Evolutionary conservation across 2,888 invertebrate genomes (phyloP), one percentile per base, ranked within the genome.

Genomic region (Mythimna lalbum): DNA sequence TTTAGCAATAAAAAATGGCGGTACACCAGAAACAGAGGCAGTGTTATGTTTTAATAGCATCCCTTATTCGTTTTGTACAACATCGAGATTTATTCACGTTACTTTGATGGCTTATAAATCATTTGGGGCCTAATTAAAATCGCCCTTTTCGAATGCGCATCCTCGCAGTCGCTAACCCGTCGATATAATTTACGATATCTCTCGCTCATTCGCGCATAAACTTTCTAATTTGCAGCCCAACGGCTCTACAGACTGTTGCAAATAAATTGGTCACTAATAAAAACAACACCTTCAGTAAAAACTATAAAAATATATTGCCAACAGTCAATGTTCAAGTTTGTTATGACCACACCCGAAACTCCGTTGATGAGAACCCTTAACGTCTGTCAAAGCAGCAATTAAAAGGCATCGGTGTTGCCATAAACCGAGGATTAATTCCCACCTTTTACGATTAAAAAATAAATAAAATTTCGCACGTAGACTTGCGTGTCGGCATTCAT

Each of bases 381-480:
- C 90, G 94, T 93, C 95, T 95, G 95, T 95, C 96, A 95, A 94
- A 94, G 90, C 88, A 90, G 93, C 95, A 96, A 96, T 96, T 96
- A 96, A 96, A 95, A 88, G 85, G 89, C 90, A 91, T 89, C 66
- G 91, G 91, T 93, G 93, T 90, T 90, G 93, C 92, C 92, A 93
- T 95, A 95, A 95, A 95, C 87, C 80, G 79, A 88, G 87, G 89
- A 90, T 94, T 92, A 92, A 93, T 91, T 92, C 89, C 88, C 90
- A 86, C 86, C 86, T 89, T 90, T 90, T 88, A 90, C 86, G 88
- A 90, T 88, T 86, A 83, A 89, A 89, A 90, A 88, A 86, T 81
- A 83, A 88, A 87, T 86, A 86, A 88, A 88, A 88, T 84, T 88
- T 86, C 75, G 86, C 88, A 88, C 86, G 88, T 88, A 87, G 84